Base-by-base conservation (phyloP, 2,113 vertebrate species). In the Myodes glareolus region DNA sequence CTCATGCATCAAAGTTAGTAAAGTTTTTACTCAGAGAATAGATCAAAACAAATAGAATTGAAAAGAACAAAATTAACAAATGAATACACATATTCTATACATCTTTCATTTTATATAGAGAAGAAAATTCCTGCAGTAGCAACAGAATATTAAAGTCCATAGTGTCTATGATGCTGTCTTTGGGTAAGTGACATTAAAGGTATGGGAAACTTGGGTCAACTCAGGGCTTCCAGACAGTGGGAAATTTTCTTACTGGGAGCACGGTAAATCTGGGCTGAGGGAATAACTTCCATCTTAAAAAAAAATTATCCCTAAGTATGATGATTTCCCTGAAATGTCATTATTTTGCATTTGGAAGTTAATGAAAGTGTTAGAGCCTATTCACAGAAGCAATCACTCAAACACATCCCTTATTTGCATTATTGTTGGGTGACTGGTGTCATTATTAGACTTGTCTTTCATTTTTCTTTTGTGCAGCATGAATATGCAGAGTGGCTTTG, bases 261-360 rank as follows among this genome's bases (percentile, higher is more conserved):
- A 47, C 21, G 52, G 27, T 42, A 39, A 45, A 95, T 3, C 80
- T 50, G 21, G 36, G 42, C 42, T 88, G 23, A 50, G 17, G 90
- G 68, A 94, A 58, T 87, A 95, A 68, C 88, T 95, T 93, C n/a
- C 72, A 7, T 75, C 47, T 76, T 82, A n/a, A 94, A 39, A 94
- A 39, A 94, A 88, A 96, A 67, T 96, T 91, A 19, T 70, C 78
- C 93, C 42, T 84, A 76, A 84, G 45, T 65, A 78, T 94, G 45
- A 2, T 86, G 82, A 93, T 95, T 92, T 95, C 89, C 61, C 52
- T 63, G 29, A 94, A 95, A 94, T 97, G 82, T 75, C 95, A 91
- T 95, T 91, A 90, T 89, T 95, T 87, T 89, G 90, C 82, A 91
- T 96, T 94, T 94, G 61, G 52, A 93, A 94, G 92, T 98, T 95